Percentiles rank a stretch among this genome's conserved stretches.
Conservation (phyloP, 2,113 vertebrate genomes). For the Ivindomyrus marchei region DNA sequence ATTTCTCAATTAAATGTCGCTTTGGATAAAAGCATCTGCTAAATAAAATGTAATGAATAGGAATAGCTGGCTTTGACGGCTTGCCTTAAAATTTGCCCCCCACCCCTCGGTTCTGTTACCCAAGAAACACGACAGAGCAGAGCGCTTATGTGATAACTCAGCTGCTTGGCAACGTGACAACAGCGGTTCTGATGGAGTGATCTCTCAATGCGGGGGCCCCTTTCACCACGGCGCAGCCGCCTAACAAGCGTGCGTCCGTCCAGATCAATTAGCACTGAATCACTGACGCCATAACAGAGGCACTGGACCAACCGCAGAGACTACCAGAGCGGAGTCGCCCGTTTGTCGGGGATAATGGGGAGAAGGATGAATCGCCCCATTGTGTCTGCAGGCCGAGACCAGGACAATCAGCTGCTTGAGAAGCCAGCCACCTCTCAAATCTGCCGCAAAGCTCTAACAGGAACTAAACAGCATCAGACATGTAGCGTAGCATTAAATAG, state of each 20-base stretch:
- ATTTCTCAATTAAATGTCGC: not conserved
- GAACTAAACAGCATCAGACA: not conserved
- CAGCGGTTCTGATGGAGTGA: slow-evolving; percentile 4
- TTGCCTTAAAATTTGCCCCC: not conserved
- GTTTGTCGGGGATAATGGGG: slow-evolving; percentile 30
- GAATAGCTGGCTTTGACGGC: not conserved
- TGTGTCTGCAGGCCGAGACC: slow-evolving; percentile 19
- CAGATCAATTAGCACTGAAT: slow-evolving; percentile 37
- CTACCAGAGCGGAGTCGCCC: slow-evolving; percentile 17
- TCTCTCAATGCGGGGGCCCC: slow-evolving; percentile 10
- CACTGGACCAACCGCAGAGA: slow-evolving; percentile 15
- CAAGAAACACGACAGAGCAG: slow-evolving; percentile 34
- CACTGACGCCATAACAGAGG: slow-evolving; percentile 18
- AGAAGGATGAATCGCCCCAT: slow-evolving; percentile 33
- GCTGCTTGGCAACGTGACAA: not conserved
- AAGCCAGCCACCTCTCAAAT: not conserved
- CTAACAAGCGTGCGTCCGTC: slow-evolving; percentile 23
- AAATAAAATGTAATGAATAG: not conserved
- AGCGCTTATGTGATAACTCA: slow-evolving; percentile 25
- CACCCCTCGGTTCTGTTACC: slow-evolving; percentile 26
- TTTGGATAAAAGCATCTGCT: not conserved
- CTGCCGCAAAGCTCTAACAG: not conserved
- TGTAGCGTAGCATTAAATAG: not conserved
- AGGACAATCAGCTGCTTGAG: slow-evolving; percentile 25
- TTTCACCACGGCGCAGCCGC: slow-evolving; percentile 1